These are phyloP conservation scores for Caenorhabditis japonica DNA, from an alignment of 2,888 invertebrate species.

Conservation along the genomic window DNA sequence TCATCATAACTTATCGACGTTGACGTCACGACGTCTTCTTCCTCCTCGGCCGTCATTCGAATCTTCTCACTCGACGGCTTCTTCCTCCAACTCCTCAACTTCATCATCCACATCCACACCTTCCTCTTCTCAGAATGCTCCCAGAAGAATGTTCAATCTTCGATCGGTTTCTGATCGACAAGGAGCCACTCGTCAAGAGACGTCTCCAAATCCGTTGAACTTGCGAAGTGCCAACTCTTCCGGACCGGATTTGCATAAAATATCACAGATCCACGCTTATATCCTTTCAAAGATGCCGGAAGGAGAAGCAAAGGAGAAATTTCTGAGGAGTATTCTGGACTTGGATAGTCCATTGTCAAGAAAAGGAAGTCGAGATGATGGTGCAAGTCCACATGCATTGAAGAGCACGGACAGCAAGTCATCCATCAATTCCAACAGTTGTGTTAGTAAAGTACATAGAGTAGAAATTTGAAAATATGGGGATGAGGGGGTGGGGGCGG, in stretches of 20 bases:
- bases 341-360: constrained; percentile 62
- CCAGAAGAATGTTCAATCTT: constrained; percentile 42
- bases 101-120: constrained; percentile 19
- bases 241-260: constrained; percentile 37
- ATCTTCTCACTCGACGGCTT: constrained; percentile 34
- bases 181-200: constrained; percentile 14
- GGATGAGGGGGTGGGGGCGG: too few species aligned
- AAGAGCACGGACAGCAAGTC: constrained; percentile 50
- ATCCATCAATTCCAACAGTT: constrained; percentile 53
- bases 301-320: constrained; percentile 71
- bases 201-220: constrained; percentile 28
- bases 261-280: constrained; percentile 72
- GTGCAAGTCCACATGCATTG: constrained; percentile 19
- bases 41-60: constrained; percentile 40
- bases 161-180: constrained; percentile 45
- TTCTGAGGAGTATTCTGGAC: constrained; percentile 69
- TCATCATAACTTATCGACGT: constrained; percentile 3
- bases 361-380: constrained; percentile 38
- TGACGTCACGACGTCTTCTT: constrained; percentile 33
- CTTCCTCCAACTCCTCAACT: constrained; percentile 4
- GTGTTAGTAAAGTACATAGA: constrained; percentile 32
- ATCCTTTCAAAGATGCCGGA: constrained; percentile 69
- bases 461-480: too few species aligned
- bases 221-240: constrained; percentile 38
- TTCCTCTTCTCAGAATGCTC: constrained; percentile 23